A percentile compares a stretch with the other conserved stretches of the same genome.
Evolutionary conservation across 1,140 invertebrate species (phyloP).

Genomic region (Drosophila leontia): DNA sequence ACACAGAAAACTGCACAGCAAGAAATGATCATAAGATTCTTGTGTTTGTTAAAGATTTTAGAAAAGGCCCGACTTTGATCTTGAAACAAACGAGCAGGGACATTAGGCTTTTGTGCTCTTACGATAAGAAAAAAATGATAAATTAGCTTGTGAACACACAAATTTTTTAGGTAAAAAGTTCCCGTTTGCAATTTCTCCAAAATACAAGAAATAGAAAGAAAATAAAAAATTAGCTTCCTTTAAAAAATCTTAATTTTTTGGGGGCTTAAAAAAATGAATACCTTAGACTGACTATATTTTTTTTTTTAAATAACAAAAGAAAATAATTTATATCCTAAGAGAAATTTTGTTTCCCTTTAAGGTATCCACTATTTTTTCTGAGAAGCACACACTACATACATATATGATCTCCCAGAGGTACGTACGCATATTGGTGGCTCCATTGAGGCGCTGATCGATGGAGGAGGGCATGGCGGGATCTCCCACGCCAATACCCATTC

Average conservation of each 20-base stretch:
- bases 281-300: not conserved
- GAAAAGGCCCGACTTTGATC: constrained; percentile 23
- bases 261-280: not conserved
- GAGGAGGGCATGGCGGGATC: constrained; percentile 1
- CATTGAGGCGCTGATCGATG: constrained; percentile 23
- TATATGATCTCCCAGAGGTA: constrained; percentile 13
- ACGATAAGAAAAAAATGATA: constrained; percentile 20
- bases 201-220: not conserved
- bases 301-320: not conserved
- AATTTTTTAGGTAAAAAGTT: not conserved
- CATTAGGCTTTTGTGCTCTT: constrained; percentile 1
- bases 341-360: no score
- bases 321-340: not conserved
- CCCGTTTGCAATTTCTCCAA: not conserved
- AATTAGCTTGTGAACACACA: constrained; percentile 7
- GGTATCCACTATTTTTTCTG: not conserved
- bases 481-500: constrained; percentile 10
- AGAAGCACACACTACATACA: not conserved
- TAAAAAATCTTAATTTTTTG: not conserved
- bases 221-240: no score
- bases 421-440: constrained; percentile 54
- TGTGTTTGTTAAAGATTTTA: not conserved
- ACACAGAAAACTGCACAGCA: constrained; percentile 2
- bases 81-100: constrained; percentile 15
- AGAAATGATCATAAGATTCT: not conserved